Evolutionary conservation across 2,113 vertebrate species (phyloP), one percentile per base, ranked within the genome.

Genomic region (Scophthalmus maximus): DNA sequence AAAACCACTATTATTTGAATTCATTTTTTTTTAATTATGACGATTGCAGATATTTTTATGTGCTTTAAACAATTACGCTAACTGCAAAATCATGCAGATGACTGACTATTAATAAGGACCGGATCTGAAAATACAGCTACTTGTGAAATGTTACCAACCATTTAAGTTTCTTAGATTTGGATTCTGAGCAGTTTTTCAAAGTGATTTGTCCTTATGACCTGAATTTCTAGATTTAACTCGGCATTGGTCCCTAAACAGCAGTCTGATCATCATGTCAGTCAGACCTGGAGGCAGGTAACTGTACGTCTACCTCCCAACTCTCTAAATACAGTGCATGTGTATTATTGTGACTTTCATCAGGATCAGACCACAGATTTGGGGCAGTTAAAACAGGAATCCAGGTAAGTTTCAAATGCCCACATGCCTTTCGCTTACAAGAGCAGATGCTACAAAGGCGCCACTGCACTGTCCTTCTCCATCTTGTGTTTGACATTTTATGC

Each of bases 141-240:
- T 51, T 77, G 56, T 83, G 70, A 88, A 81, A 69, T 78, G 79
- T 81, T 77, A 74, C 64, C 82, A 62, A 57, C 11, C 32, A 56
- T 49, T 55, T n/a, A 50, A 20, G 18, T 57, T 69, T 50, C 38
- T 79, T 70, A 73, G 51, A 69, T 47, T 66, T 8, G 61, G 38
- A 67, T 78, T 40, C 11, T 68, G 27, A 23, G 20, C 46, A 70
- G 32, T 49, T 57, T 32, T 14, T 6, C n/a, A 1, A 20, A 57
- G 49, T 15, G 6, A 51, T 38, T 49, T 27, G 15, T 7, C 2
- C 27, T 67, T n/a, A 64, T 49, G 20, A 68, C 40, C 52, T 47
- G 15, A 52, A 76, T 78, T 62, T 49, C 40, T 65, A 53, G 27
- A 76, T 80, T 42, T 53, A n/a, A 53, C 49, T 20, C 51, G n/a